Conservation (phyloP, 2,888 invertebrate species). For the Nomada lathburiana region DNA sequence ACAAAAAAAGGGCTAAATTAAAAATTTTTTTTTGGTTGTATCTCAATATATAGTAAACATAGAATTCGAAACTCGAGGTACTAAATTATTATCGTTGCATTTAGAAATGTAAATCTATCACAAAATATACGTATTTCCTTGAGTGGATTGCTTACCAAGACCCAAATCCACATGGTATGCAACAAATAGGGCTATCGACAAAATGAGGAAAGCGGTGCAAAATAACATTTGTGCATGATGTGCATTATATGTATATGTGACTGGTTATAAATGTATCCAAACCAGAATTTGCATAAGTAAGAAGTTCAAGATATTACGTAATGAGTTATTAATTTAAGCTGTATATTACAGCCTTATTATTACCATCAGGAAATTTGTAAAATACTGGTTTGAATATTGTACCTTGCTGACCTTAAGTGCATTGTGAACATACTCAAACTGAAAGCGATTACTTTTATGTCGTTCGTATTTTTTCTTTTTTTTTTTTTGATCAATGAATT, state of each 20-base stretch:
- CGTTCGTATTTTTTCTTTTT: constrained; percentile 22
- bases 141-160: constrained; percentile 84
- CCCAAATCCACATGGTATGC: constrained; percentile 85
- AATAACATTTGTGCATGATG: constrained; percentile 81
- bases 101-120: constrained; percentile 67
- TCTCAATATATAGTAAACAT: constrained; percentile 50
- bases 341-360: neutral
- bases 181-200: constrained; percentile 85
- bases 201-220: constrained; percentile 84
- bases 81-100: constrained; percentile 59
- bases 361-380: neutral
- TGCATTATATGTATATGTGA: constrained; percentile 75
- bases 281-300: constrained; percentile 65
- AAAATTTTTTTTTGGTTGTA: constrained; percentile 26
- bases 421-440: constrained; percentile 62
- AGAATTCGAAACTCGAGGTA: constrained; percentile 53
- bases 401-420: constrained; percentile 65
- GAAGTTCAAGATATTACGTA: neutral
- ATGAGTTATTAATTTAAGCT: neutral
- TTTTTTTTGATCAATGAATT: constrained; percentile 30
- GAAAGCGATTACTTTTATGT: constrained; percentile 51
- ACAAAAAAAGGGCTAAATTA: constrained; percentile 48
- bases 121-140: constrained; percentile 75
- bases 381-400: constrained; percentile 71
- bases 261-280: constrained; percentile 70